phyloP scores from a whole-genome alignment of 2,113 vertebrate species.

The Hyperopisus bebe region DNA sequence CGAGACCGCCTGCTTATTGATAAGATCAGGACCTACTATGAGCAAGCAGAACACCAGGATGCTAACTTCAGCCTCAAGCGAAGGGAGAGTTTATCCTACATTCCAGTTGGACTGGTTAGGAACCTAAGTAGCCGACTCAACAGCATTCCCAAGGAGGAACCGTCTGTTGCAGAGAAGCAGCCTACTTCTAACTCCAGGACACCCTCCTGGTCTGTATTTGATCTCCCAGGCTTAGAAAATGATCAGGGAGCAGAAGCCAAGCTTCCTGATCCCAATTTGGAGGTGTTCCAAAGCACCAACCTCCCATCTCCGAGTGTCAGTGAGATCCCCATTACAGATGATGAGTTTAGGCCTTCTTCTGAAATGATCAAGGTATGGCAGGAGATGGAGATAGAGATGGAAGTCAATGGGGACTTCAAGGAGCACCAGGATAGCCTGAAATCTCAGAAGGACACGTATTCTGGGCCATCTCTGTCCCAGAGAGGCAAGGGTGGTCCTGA shows the following conservation, averaged over 20 bases:
- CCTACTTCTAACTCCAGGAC: slow-evolving; percentile 44
- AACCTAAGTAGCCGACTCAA: slow-evolving; percentile 76
- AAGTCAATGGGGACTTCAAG: slow-evolving; percentile 17
- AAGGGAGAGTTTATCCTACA: slow-evolving; percentile 87
- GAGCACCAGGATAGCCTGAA: slow-evolving; percentile 29
- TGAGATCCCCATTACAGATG: slow-evolving; percentile 43
- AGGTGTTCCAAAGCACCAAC: slow-evolving; percentile 12
- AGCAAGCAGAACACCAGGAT: slow-evolving; percentile 74
- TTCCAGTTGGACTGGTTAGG: slow-evolving; percentile 84
- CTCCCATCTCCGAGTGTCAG: slow-evolving; percentile 19
- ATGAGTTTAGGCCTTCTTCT: slow-evolving; percentile 61
- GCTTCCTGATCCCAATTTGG: neutral
- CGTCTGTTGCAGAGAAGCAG: slow-evolving; percentile 24
- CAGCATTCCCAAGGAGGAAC: slow-evolving; percentile 55
- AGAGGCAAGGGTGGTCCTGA: slow-evolving; percentile 17
- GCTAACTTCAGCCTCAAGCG: slow-evolving; percentile 74
- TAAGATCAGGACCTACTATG: slow-evolving; percentile 84
- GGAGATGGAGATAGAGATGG: slow-evolving; percentile 56
- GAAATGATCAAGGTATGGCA: slow-evolving; percentile 72
- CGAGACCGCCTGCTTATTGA: slow-evolving; percentile 77
- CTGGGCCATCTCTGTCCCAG: slow-evolving; percentile 21
- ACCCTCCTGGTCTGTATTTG: slow-evolving; percentile 65
- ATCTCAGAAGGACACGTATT: neutral
- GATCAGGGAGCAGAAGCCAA: slow-evolving; percentile 4
- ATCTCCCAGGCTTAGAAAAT: slow-evolving; percentile 56